These are phyloP conservation scores for Drosophila fulvimacula DNA, from an alignment of 2,888 invertebrate species.

Conservation along the genomic window DNA sequence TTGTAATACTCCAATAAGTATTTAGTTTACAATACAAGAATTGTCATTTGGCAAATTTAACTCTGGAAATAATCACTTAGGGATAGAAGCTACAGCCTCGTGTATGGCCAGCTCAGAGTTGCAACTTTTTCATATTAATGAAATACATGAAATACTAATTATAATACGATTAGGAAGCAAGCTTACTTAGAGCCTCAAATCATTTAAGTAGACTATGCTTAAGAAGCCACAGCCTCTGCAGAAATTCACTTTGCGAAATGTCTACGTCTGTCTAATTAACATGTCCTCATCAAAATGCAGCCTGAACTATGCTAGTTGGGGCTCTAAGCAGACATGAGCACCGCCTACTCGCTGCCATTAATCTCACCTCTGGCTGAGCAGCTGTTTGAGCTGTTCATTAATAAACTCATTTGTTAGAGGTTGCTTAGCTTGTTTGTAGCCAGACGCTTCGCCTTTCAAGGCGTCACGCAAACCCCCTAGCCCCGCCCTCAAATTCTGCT, in stretches of 20 bases:
- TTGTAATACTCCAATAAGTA: too few species aligned
- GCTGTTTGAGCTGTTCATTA: slow-evolving; percentile 53
- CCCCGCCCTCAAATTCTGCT: slow-evolving; percentile 10
- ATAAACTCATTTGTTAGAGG: slow-evolving; percentile 63
- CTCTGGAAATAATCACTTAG: too few species aligned
- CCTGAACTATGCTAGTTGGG: slow-evolving; percentile 14
- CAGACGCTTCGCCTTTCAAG: slow-evolving; percentile 11
- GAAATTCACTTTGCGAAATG: not conserved
- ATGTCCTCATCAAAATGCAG: slow-evolving; percentile 10
- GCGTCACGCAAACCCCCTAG: slow-evolving; percentile 40
- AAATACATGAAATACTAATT: not conserved
- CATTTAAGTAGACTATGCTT: not conserved
- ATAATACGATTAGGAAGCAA: not conserved
- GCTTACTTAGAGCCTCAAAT: too few species aligned
- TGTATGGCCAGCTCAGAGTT: not conserved
- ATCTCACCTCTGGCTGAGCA: slow-evolving; percentile 18
- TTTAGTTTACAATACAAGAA: too few species aligned
- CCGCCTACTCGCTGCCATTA: slow-evolving; percentile 26
- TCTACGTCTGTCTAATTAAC: slow-evolving; percentile 40
- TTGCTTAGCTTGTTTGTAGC: slow-evolving; percentile 35
- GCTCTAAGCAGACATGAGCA: slow-evolving; percentile 2
- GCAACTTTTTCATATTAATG: not conserved
- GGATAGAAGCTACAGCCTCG: not conserved
- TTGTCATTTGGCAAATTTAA: too few species aligned
- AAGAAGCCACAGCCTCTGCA: not conserved